Conservation (phyloP, 2,797 vertebrate genomes). For the Staurois parvus region DNA sequence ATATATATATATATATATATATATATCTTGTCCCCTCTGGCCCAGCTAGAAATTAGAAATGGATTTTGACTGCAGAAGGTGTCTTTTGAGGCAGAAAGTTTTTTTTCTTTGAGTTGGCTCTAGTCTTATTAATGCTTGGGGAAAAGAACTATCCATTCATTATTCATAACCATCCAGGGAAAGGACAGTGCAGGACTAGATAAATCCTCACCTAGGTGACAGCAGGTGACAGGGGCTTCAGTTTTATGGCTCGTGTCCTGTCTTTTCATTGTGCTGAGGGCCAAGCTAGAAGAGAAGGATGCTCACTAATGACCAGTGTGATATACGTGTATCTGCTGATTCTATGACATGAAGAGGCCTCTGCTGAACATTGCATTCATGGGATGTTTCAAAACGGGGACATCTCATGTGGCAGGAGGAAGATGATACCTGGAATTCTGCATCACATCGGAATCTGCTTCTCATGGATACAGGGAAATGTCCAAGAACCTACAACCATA, state of each 20-base stretch:
- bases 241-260: constrained; percentile 87
- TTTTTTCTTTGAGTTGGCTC: constrained; percentile 47
- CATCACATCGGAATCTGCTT: constrained; percentile 11
- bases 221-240: constrained; percentile 94
- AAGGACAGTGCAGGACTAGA: constrained; percentile 92
- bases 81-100: constrained; percentile 50
- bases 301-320: constrained; percentile 91
- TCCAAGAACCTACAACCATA: constrained; percentile 9
- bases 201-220: constrained; percentile 98
- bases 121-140: constrained; percentile 54
- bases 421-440: constrained; percentile 4
- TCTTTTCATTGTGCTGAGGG: constrained; percentile 83
- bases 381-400: constrained; percentile 67
- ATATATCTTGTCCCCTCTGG: constrained; percentile 24
- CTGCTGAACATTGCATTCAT: constrained; percentile 76
- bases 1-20: not conserved
- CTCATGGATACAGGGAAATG: not conserved
- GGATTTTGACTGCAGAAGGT: constrained; percentile 24
- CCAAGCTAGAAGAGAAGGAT: constrained; percentile 87
- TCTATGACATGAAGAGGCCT: constrained; percentile 79
- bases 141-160: constrained; percentile 89
- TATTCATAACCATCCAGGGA: constrained; percentile 95
- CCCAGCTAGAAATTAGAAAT: constrained; percentile 1
- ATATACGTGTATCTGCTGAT: constrained; percentile 86
- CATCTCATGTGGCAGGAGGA: constrained; percentile 36